Evolutionary conservation across 2,113 vertebrate genomes (phyloP).

Genomic region (Notiomystis cincta): DNA sequence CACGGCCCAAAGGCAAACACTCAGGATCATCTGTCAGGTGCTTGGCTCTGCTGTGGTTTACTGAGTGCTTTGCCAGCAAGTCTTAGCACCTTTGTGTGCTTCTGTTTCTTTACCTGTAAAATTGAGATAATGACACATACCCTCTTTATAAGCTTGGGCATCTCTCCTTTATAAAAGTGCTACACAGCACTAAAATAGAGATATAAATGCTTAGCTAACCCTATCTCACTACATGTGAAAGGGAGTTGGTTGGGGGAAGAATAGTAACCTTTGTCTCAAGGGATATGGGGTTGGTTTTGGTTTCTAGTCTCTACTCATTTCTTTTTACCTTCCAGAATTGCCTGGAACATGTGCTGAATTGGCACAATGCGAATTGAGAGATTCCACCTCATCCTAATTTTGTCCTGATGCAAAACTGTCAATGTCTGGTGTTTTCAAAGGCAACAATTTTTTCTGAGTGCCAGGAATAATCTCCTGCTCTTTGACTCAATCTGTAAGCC

Average conservation of each 20-base stretch:
- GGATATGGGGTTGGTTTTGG: not conserved
- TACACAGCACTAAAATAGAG: not conserved
- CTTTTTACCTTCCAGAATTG: not conserved
- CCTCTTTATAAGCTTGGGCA: not conserved
- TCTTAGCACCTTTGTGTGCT: not conserved
- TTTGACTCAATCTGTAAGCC: conserved; percentile 54
- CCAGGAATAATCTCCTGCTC: conserved; percentile 48
- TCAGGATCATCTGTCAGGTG: conserved; percentile 25
- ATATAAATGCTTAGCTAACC: not conserved
- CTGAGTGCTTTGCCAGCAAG: conserved; percentile 32
- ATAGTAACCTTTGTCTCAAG: not conserved
- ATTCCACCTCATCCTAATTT: conserved; percentile 16
- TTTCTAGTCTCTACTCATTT: not conserved
- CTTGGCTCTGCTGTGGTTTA: conserved; percentile 16
- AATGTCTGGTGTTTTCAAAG: conserved; percentile 56
- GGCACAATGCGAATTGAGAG: not conserved
- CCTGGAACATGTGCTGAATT: not conserved
- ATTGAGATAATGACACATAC: not conserved
- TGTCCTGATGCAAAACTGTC: conserved; percentile 31
- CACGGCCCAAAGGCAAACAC: conserved; percentile 38
- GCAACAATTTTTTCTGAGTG: conserved; percentile 46
- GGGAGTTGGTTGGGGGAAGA: not conserved
- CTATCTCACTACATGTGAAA: not conserved
- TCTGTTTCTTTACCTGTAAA: conserved; percentile 30
- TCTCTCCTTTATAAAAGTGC: not conserved